A percentile compares a stretch with the other conserved stretches of the same genome.
phyloP scores from a whole-genome alignment of 2,113 vertebrate species.

The western clawed frog (Xenopus tropicalis) region DNA sequence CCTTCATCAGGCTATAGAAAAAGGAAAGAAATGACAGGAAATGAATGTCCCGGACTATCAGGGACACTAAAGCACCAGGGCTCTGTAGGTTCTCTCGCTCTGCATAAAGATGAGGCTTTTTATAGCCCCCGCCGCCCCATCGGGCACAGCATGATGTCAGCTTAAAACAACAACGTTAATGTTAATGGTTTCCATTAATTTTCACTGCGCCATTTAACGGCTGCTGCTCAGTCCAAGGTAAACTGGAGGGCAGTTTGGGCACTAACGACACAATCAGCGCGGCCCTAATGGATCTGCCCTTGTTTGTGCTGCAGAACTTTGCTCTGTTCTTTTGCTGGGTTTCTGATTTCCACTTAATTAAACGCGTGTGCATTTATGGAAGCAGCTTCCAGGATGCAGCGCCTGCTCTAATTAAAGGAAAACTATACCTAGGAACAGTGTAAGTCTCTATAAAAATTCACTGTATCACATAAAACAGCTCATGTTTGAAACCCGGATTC shows the following conservation, averaged over 20 bases:
- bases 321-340: no score
- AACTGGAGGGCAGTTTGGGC: slow-evolving; percentile 60
- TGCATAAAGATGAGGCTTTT: slow-evolving; percentile 62
- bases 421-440: no score
- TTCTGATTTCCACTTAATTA: slow-evolving; percentile 22
- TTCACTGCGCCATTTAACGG: slow-evolving; percentile 64
- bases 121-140: slow-evolving; percentile 67
- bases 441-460: no score
- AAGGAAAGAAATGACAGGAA: slow-evolving; percentile 48
- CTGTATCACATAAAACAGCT: no score
- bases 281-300: slow-evolving; percentile 55
- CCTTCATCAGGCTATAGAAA: not conserved
- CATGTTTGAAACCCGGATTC: no score
- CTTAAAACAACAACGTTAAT: slow-evolving; percentile 73
- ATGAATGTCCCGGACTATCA: slow-evolving; percentile 47
- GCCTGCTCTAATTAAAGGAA: no score
- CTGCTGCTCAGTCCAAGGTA: slow-evolving; percentile 64
- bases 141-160: slow-evolving; percentile 61
- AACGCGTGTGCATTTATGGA: slow-evolving; percentile 10
- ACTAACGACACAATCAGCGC: slow-evolving; percentile 57
- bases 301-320: slow-evolving; percentile 48
- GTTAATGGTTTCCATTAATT: slow-evolving; percentile 68
- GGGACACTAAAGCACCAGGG: slow-evolving; percentile 49
- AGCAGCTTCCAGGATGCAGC: no score
- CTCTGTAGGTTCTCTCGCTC: slow-evolving; percentile 60